A percentile compares a stretch with the other conserved stretches of the same genome.
These are phyloP conservation scores for Aleiodes sp. DNA, from an alignment of 1,140 invertebrate species.

Conservation along the genomic window DNA sequence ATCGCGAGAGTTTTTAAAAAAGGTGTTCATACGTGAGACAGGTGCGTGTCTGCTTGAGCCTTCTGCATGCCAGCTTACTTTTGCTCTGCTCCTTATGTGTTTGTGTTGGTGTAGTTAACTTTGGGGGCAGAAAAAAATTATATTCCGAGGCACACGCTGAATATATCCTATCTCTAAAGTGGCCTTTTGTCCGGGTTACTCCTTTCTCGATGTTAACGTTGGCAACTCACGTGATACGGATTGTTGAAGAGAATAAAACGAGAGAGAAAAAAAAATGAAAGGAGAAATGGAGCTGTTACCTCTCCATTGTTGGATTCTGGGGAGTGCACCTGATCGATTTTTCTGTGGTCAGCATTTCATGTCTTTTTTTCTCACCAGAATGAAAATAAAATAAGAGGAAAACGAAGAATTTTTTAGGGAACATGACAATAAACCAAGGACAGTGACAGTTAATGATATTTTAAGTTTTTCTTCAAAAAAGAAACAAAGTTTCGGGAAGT, in stretches of 20 bases:
- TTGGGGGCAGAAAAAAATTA: neutral
- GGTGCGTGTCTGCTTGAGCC: constrained; percentile 1
- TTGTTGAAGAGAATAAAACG: neutral
- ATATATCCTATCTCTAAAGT: neutral
- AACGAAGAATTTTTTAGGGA: neutral
- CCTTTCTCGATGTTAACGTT: constrained; percentile 4
- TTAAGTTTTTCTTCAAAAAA: constrained; percentile 2
- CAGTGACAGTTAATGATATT: constrained; percentile 15
- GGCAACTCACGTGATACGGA: neutral
- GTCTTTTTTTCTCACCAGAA: neutral
- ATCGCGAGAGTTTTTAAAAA: neutral
- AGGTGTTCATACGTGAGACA: constrained; percentile 20
- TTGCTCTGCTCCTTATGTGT: too few relatives aligned
- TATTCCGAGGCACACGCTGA: neutral
- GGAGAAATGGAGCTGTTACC: neutral
- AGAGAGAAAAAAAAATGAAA: neutral
- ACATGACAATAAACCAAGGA: neutral
- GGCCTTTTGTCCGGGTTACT: neutral
- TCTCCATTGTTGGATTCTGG: neutral
- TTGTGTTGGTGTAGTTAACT: constrained; percentile 7
- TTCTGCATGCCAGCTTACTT: too few relatives aligned
- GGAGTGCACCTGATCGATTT: constrained; percentile 10
- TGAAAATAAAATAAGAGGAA: neutral
- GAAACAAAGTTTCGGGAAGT: neutral
- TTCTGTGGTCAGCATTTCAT: neutral